Percentiles rank a stretch among this genome's conserved stretches.
Evolutionary conservation across 2,888 invertebrate genomes (phyloP).

Genomic region (Subacronicta megacephala): DNA sequence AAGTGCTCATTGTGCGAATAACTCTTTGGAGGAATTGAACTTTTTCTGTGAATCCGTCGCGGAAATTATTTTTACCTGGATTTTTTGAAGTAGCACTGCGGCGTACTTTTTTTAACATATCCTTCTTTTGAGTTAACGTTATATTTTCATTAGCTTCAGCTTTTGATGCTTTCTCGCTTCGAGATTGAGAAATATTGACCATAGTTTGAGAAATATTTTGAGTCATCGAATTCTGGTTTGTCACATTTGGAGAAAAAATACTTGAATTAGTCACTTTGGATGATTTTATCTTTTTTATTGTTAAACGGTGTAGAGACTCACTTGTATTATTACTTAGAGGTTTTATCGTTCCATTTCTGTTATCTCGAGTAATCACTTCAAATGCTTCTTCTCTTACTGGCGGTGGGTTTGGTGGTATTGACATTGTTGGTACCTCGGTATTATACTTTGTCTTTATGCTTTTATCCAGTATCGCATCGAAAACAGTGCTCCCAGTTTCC

Average conservation of each 20-base stretch:
- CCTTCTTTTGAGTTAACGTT: not conserved
- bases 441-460: no score
- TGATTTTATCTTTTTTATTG: not conserved
- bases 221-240: not conserved
- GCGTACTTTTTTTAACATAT: not conserved
- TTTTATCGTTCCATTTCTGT: not conserved
- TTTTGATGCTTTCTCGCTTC: no score
- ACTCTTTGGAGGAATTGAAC: not conserved
- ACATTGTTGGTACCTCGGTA: not conserved
- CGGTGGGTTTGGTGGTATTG: no score
- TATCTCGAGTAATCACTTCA: not conserved
- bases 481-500: no score
- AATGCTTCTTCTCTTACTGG: not conserved
- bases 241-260: not conserved
- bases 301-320: not conserved
- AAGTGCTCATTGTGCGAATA: constrained; percentile 24
- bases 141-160: not conserved
- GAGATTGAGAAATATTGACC: not conserved
- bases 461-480: no score
- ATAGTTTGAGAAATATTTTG: not conserved
- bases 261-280: not conserved
- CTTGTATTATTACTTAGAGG: no score
- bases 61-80: not conserved
- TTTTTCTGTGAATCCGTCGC: not conserved
- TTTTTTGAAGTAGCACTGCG: not conserved